These are phyloP conservation scores for Holacanthus passer DNA, from an alignment of 2,113 vertebrate genomes.

Conservation along the genomic window DNA sequence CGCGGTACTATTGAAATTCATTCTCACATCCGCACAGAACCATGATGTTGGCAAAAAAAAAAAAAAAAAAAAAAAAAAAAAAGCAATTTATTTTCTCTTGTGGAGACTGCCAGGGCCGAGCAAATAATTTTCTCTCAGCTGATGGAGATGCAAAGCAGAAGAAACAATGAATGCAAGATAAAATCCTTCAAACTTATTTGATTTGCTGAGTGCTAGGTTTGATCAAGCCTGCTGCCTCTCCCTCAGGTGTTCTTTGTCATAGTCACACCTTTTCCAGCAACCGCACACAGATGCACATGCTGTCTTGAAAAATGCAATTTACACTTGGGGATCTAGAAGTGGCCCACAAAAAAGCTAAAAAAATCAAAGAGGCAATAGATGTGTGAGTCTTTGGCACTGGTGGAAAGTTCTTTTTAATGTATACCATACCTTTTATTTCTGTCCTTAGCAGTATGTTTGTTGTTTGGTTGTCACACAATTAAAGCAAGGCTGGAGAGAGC, in stretches of 20 bases:
- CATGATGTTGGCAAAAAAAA: constrained; percentile 37
- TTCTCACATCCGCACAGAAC: constrained; percentile 54
- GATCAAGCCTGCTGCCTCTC: constrained; percentile 65
- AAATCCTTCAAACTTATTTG: constrained; percentile 74
- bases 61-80: constrained; percentile 38
- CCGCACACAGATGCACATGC: constrained; percentile 2
- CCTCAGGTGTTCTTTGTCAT: constrained; percentile 44
- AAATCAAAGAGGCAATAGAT: not conserved
- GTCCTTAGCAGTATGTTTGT: constrained; percentile 25
- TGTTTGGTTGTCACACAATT: constrained; percentile 48
- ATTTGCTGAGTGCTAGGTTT: constrained; percentile 70
- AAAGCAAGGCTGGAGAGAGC: constrained; percentile 46
- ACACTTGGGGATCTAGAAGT: constrained; percentile 23
- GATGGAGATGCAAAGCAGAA: constrained; percentile 79
- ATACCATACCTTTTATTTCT: not conserved
- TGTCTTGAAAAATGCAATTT: constrained; percentile 39
- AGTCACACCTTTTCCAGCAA: constrained; percentile 61
- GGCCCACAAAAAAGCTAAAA: not conserved
- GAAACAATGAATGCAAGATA: constrained; percentile 80
- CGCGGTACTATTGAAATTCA: constrained; percentile 53
- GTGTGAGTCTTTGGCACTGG: not conserved
- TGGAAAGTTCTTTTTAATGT: constrained; percentile 2
- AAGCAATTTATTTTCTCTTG: constrained; percentile 75
- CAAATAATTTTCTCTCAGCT: constrained; percentile 73
- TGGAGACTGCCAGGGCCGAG: constrained; percentile 58